Evolutionary conservation across 2,797 vertebrate species (phyloP).

Genomic region (Girardinus metallicus): DNA sequence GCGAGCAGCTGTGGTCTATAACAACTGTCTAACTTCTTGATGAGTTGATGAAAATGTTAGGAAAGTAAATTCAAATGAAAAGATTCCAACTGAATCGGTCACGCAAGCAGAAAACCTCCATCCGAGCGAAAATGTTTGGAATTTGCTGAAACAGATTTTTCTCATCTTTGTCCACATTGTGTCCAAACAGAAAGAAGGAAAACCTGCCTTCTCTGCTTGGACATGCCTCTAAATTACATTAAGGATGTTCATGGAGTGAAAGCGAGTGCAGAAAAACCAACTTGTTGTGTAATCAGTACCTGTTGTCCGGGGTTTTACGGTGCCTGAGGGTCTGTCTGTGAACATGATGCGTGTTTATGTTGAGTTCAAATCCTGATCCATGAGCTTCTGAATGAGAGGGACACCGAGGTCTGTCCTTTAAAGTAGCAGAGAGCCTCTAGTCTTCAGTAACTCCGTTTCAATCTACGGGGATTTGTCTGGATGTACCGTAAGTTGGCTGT

Average conservation of each 20-base stretch:
- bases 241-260: slow-evolving; percentile 22
- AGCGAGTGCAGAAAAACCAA: slow-evolving; percentile 15
- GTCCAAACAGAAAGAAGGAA: neutral
- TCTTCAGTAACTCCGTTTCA: slow-evolving; percentile 7
- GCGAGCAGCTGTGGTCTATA: neutral
- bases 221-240: slow-evolving; percentile 11
- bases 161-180: slow-evolving; percentile 27
- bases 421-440: slow-evolving; percentile 12
- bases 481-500: neutral
- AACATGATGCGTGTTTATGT: slow-evolving; percentile 51
- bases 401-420: slow-evolving; percentile 6
- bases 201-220: slow-evolving; percentile 6
- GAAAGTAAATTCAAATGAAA: slow-evolving; percentile 21
- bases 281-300: slow-evolving; percentile 50
- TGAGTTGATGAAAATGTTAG: slow-evolving; percentile 21
- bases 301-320: slow-evolving; percentile 11
- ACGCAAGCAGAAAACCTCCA: slow-evolving; percentile 21
- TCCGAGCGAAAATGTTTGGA: slow-evolving; percentile 30
- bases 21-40: slow-evolving; percentile 5
- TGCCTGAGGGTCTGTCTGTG: slow-evolving; percentile 44
- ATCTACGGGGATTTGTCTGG: neutral
- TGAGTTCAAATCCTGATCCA: slow-evolving; percentile 33
- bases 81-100: slow-evolving; percentile 8
- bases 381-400: slow-evolving; percentile 23
- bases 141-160: slow-evolving; percentile 27